Conservation (phyloP, 2,888 invertebrate species). For the Cremastinae sp. region DNA sequence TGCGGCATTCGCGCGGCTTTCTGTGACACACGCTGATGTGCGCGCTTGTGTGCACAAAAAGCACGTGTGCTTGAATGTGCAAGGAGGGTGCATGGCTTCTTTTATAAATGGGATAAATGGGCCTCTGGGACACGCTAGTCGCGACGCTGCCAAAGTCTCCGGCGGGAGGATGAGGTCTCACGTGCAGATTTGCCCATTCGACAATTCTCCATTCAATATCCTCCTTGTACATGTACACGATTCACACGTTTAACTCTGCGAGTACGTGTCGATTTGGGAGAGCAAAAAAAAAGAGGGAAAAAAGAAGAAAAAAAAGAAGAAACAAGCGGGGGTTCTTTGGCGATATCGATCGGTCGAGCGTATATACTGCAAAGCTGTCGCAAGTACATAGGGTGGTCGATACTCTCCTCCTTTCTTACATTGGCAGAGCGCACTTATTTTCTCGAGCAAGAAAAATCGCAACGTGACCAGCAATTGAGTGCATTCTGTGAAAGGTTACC, state of each 20-base stretch:
- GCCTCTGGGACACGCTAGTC: conserved; percentile 42
- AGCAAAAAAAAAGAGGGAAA: not conserved
- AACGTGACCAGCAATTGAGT: conserved; percentile 72
- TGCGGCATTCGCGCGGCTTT: conserved; percentile 38
- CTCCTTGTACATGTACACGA: conserved; percentile 1
- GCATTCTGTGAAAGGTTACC: conserved; percentile 66
- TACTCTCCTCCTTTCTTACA: too few species aligned
- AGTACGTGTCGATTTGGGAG: not conserved
- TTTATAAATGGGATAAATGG: conserved; percentile 58
- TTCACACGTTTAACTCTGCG: not conserved
- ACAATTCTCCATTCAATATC: conserved; percentile 8
- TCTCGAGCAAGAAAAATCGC: conserved; percentile 15
- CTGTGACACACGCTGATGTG: not conserved
- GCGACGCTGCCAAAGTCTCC: conserved; percentile 31
- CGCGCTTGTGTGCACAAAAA: not conserved
- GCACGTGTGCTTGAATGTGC: not conserved
- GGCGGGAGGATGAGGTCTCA: conserved; percentile 49
- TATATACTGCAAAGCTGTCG: too few species aligned
- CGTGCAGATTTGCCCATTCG: conserved; percentile 44
- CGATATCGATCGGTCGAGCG: too few species aligned
- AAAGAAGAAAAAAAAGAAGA: too few species aligned
- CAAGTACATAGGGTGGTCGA: too few species aligned
- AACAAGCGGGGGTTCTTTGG: too few species aligned
- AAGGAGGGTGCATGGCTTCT: conserved; percentile 13
- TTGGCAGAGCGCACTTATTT: too few species aligned